These are phyloP conservation scores for Drosophila watanabei DNA, from an alignment of 1,140 invertebrate species.

Conservation along the genomic window DNA sequence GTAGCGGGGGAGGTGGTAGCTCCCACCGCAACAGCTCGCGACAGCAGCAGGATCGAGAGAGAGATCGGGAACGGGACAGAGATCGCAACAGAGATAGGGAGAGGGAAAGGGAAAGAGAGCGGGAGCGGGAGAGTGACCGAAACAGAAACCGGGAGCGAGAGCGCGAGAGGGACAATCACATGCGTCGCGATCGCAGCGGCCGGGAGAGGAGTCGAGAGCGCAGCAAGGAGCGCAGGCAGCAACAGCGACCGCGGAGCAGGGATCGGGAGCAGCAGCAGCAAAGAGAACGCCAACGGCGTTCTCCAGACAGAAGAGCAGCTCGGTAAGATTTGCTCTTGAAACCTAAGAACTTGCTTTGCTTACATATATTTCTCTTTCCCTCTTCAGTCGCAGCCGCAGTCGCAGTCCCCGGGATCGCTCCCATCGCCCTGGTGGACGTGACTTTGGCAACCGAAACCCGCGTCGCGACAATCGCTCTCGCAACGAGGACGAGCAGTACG, in stretches of 20 bases:
- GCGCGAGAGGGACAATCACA: constrained; percentile 27
- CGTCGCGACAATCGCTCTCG: constrained; percentile 42
- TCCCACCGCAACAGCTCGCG: constrained; percentile 31
- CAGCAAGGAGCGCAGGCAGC: constrained; percentile 32
- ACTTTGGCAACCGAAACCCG: constrained; percentile 20
- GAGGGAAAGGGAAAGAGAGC: constrained; percentile 12
- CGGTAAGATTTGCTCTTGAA: constrained; percentile 32
- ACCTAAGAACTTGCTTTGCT: background rate
- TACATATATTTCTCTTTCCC: background rate
- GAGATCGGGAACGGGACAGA: constrained; percentile 23
- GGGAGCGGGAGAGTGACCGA: constrained; percentile 25
- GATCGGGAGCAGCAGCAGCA: constrained; percentile 22
- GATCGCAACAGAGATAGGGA: constrained; percentile 18
- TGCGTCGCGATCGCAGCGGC: constrained; percentile 24
- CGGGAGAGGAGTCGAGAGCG: constrained; percentile 23
- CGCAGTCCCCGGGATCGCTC: constrained; percentile 73
- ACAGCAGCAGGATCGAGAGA: constrained; percentile 36
- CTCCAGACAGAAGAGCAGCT: constrained; percentile 53
- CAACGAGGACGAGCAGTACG: constrained; percentile 86
- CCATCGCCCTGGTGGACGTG: constrained; percentile 54
- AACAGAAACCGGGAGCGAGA: constrained; percentile 35
- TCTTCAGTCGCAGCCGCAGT: constrained; percentile 46
- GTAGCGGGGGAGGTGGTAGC: background rate
- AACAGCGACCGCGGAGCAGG: constrained; percentile 32
- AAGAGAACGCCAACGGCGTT: constrained; percentile 53